Evolutionary conservation across 2,797 vertebrate species (phyloP).

Genomic region (Sphenodon punctatus): DNA sequence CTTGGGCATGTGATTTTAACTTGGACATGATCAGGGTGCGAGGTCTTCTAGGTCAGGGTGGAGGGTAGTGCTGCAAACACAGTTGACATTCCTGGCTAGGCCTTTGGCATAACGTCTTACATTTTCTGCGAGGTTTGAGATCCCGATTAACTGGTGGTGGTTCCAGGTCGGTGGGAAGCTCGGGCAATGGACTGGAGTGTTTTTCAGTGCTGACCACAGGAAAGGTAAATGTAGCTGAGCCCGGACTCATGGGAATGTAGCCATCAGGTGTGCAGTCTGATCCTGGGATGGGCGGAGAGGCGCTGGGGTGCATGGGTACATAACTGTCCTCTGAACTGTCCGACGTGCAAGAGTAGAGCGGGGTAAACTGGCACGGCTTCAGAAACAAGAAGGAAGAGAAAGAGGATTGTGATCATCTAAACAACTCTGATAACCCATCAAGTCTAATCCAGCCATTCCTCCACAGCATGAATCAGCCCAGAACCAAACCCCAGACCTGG

Average conservation of each 20-base stretch:
- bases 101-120: conserved; percentile 74
- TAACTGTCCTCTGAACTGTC: conserved; percentile 84
- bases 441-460: not conserved
- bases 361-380: conserved; percentile 79
- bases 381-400: not conserved
- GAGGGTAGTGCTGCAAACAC: too few relatives aligned
- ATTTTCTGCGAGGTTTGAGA: conserved; percentile 91
- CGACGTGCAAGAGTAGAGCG: conserved; percentile 54
- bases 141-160: conserved; percentile 93
- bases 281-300: conserved; percentile 67
- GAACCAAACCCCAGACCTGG: rapidly evolving
- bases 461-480: not conserved
- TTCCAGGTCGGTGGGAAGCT: conserved; percentile 79
- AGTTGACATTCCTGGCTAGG: not conserved
- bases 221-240: conserved; percentile 67
- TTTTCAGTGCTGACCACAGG: conserved; percentile 63
- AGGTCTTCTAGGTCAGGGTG: too few relatives aligned
- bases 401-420: rapidly evolving
- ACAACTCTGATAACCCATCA: not conserved
- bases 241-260: conserved; percentile 94
- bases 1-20: too few relatives aligned
- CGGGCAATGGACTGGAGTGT: conserved; percentile 68
- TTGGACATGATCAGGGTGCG: too few relatives aligned
- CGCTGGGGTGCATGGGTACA: conserved; percentile 86
- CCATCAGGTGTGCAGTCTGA: conserved; percentile 77